These are phyloP conservation scores for Trichosurus vulpecula DNA, from an alignment of 2,797 vertebrate genomes.

Conservation along the genomic window DNA sequence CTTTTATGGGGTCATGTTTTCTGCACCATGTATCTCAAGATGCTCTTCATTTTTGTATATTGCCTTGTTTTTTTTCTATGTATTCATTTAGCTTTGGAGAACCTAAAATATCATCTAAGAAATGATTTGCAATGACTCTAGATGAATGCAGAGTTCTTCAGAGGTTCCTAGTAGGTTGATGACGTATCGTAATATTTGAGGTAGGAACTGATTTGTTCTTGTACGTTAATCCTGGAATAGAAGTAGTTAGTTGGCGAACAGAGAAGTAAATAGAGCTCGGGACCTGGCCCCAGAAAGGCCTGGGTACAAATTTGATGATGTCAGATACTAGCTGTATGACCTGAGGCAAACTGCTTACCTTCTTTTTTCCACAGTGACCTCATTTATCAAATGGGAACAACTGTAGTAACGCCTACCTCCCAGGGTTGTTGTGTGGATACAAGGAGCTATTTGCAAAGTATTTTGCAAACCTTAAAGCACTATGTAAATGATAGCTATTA, in stretches of 20 bases:
- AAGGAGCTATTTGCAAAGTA: not conserved
- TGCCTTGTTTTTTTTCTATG: slow-evolving; percentile 21
- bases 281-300: not conserved
- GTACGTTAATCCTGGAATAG: slow-evolving; percentile 35
- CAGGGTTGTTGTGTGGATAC: not conserved
- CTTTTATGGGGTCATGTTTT: slow-evolving; percentile 59
- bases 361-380: not conserved
- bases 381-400: not conserved
- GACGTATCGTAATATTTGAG: slow-evolving; percentile 67
- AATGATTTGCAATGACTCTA: slow-evolving; percentile 74
- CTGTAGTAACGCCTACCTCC: not conserved
- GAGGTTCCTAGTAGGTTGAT: slow-evolving; percentile 54
- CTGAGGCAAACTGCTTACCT: not conserved
- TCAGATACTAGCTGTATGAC: not conserved
- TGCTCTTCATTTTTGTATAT: slow-evolving; percentile 1
- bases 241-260: not conserved
- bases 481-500: not conserved
- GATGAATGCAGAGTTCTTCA: slow-evolving; percentile 57
- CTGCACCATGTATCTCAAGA: slow-evolving; percentile 59
- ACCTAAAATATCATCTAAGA: slow-evolving; percentile 63
- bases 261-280: not conserved
- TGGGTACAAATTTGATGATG: not conserved
- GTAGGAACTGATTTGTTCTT: slow-evolving; percentile 54
- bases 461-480: not conserved
- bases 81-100: slow-evolving; percentile 54